phyloP scores from a whole-genome alignment of 1,140 invertebrate genomes.

The Drosophila jambulina region DNA sequence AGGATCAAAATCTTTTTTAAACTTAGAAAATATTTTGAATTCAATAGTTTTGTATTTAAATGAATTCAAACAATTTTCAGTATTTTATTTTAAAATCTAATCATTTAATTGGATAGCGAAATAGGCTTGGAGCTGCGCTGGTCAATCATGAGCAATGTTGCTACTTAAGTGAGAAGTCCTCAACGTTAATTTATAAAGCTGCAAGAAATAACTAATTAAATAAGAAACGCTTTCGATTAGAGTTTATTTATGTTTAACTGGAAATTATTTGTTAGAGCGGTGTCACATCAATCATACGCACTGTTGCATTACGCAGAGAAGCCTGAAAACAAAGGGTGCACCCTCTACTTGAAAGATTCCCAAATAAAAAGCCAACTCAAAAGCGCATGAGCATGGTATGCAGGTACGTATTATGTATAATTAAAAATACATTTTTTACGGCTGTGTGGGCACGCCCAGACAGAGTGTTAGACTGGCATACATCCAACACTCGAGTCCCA shows the following conservation, averaged over 20 bases:
- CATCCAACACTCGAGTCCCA: conserved; percentile 31
- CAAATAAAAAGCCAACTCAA: conserved; percentile 14
- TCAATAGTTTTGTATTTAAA: background rate
- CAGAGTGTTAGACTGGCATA: conserved; percentile 36
- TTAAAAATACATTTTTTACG: conserved; percentile 39
- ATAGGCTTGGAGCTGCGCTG: too few relatives aligned
- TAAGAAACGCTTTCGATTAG: too few relatives aligned
- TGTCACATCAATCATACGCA: conserved; percentile 22
- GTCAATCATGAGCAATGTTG: conserved; percentile 15
- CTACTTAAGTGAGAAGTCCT: background rate
- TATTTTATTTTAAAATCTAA: too few relatives aligned
- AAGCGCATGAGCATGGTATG: background rate
- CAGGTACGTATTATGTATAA: conserved; percentile 11
- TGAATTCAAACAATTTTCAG: background rate
- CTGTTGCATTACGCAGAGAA: background rate
- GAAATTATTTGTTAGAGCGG: too few relatives aligned
- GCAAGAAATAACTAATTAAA: background rate
- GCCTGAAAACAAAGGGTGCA: background rate
- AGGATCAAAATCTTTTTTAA: background rate
- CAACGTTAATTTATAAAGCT: background rate
- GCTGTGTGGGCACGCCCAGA: conserved; percentile 41
- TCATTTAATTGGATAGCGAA: too few relatives aligned
- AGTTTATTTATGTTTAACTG: background rate
- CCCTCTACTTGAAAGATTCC: background rate
- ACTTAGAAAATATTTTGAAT: background rate